Percentiles rank a stretch among this genome's conserved stretches.
These are phyloP conservation scores for Urechis unicinctus DNA, from an alignment of 2,888 invertebrate genomes.

Conservation along the genomic window DNA sequence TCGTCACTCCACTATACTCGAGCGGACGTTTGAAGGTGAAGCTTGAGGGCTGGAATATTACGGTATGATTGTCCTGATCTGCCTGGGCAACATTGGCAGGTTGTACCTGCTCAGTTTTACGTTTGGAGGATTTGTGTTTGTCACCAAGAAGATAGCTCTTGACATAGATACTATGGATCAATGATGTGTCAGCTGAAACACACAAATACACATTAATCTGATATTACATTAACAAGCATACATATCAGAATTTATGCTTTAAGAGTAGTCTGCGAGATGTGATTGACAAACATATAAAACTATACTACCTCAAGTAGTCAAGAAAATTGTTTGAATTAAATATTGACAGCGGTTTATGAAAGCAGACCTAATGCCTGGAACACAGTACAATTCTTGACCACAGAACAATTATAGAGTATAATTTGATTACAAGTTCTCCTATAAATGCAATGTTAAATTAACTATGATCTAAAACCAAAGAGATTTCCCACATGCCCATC, in stretches of 20 bases:
- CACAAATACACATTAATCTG: neutral
- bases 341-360: too few relatives aligned
- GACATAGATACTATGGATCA: slow-evolving; percentile 39
- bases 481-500: too few relatives aligned
- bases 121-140: slow-evolving; percentile 29
- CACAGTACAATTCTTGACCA: neutral
- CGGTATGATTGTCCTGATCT: neutral
- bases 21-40: neutral
- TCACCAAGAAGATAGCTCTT: slow-evolving; percentile 37
- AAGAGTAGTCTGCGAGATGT: too few relatives aligned
- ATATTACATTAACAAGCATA: neutral
- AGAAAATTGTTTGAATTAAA: too few relatives aligned
- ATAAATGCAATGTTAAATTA: too few relatives aligned
- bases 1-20: neutral
- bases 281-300: neutral
- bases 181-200: slow-evolving; percentile 34
- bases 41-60: neutral
- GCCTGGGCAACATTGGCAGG: slow-evolving; percentile 20
- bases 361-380: neutral
- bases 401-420: neutral
- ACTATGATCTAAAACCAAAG: too few relatives aligned
- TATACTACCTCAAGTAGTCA: too few relatives aligned
- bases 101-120: slow-evolving; percentile 37
- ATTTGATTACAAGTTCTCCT: too few relatives aligned
- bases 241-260: too few relatives aligned